Base-by-base conservation (phyloP, 2,113 vertebrate species). In the Zosterops borbonicus region DNA sequence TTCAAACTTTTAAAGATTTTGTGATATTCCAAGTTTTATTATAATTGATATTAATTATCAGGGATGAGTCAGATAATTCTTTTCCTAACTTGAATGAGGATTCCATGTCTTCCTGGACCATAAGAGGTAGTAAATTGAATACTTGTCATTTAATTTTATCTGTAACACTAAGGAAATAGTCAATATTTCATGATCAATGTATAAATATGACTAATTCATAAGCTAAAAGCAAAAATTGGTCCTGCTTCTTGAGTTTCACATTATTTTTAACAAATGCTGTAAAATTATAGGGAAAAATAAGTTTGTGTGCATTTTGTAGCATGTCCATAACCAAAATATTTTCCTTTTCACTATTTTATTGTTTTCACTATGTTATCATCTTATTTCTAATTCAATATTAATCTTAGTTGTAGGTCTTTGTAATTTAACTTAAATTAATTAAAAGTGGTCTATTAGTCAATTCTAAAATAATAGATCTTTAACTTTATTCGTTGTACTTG, bases 251-350 rank as follows among this genome's bases (percentile, higher is more conserved):
- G n/a, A 62, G 3, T n/a, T 62, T 73, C 35, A 58, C 10, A 24
- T 6, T 56, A 56, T 92, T 77, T 75, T 73, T 35, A 71, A 52
- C 2, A 73, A 76, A 76, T 37, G 2, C 2, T 37, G 65, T 67
- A 49, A 58, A 77, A 21, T 12, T 18, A n/a, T 8, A 53, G 9
- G 19, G 13, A 59, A 83, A 91, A 62, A 49, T 39, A 56, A 15
- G 4, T 49, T 73, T 47, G 3, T 4, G 19, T 50, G 18, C 3
- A 39, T 70, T 65, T 81, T 67, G 5, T 29, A 49, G 14, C 0
- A 0, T 15, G 5, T n/a, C 12, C 2, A 2, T 55, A 55, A 8
- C 5, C n/a, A 59, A 90, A 75, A 29, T 1, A 28, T 50, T 67
- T 67, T 85, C 31, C 5, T 79, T 56, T 53, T 50, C 28, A 55